Percentiles rank a stretch among this genome's conserved stretches.
phyloP scores from a whole-genome alignment of 2,797 vertebrate genomes.

The Periophthalmus magnuspinnatus region DNA sequence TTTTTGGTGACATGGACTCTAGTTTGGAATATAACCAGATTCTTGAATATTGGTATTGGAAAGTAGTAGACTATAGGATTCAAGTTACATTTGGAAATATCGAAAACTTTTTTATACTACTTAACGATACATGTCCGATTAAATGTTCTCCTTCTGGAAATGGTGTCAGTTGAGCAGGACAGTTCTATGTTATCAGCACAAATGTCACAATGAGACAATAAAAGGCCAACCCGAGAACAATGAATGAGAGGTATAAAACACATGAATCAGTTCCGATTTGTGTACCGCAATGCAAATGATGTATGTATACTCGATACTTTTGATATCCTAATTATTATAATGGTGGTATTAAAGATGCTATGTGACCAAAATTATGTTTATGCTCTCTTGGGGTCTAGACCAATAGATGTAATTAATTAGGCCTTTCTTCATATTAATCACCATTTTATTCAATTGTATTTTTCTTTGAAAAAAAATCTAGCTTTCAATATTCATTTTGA shows the following conservation, averaged over 20 bases:
- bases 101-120: slow-evolving; percentile 74
- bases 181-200: slow-evolving; percentile 18
- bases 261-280: slow-evolving; percentile 77
- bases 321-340: slow-evolving; percentile 82
- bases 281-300: slow-evolving; percentile 80
- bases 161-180: slow-evolving; percentile 72
- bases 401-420: not conserved
- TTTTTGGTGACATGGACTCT: slow-evolving; percentile 76
- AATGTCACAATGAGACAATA: slow-evolving; percentile 70
- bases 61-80: slow-evolving; percentile 79
- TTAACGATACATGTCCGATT: slow-evolving; percentile 77
- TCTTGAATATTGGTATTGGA: slow-evolving; percentile 79
- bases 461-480: no score
- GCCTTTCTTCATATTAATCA: no score
- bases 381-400: slow-evolving; percentile 26
- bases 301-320: slow-evolving; percentile 82
- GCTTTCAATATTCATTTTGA: no score
- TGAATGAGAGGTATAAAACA: slow-evolving; percentile 72
- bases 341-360: slow-evolving; percentile 82
- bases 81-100: slow-evolving; percentile 80
- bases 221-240: slow-evolving; percentile 72
- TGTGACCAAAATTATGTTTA: slow-evolving; percentile 73
- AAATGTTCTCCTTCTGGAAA: slow-evolving; percentile 79
- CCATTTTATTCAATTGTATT: no score
- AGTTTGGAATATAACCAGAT: slow-evolving; percentile 77